These are phyloP conservation scores for Anhinga rufa DNA, from an alignment of 2,113 vertebrate species.

Conservation along the genomic window DNA sequence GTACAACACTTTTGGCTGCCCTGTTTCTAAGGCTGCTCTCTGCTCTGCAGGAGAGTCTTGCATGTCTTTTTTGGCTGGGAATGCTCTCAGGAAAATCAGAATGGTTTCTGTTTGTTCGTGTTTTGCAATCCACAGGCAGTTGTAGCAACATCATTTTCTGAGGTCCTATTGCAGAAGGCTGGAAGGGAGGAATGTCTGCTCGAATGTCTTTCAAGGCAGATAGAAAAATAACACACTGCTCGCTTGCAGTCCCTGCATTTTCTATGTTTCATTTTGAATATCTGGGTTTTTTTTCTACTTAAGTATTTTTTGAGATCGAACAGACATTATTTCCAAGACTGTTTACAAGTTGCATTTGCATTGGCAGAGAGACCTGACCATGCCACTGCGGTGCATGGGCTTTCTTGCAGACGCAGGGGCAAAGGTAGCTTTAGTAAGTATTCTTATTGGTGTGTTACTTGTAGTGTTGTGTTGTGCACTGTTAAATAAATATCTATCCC, in stretches of 20 bases:
- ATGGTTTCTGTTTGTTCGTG: background rate
- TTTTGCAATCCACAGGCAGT: slow-evolving; percentile 5
- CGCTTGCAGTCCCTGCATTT: background rate
- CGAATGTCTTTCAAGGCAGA: background rate
- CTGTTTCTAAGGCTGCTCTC: background rate
- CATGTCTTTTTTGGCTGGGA: background rate
- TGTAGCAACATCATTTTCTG: background rate
- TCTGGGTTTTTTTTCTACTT: background rate
- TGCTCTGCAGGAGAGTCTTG: background rate
- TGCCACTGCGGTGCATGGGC: background rate
- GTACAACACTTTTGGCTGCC: background rate
- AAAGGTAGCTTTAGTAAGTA: background rate
- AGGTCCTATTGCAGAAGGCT: background rate
- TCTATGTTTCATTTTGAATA: background rate
- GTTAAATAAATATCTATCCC: background rate
- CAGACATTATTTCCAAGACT: background rate
- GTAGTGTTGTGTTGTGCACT: background rate
- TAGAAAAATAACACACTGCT: background rate
- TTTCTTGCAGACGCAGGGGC: background rate
- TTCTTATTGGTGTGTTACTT: background rate
- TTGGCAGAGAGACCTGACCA: background rate
- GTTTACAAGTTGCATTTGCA: background rate
- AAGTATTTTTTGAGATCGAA: background rate
- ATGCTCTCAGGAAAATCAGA: background rate
- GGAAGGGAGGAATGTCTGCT: background rate